Evolutionary conservation across 1,140 invertebrate species (phyloP).

Genomic region (Drosophila obscura): DNA sequence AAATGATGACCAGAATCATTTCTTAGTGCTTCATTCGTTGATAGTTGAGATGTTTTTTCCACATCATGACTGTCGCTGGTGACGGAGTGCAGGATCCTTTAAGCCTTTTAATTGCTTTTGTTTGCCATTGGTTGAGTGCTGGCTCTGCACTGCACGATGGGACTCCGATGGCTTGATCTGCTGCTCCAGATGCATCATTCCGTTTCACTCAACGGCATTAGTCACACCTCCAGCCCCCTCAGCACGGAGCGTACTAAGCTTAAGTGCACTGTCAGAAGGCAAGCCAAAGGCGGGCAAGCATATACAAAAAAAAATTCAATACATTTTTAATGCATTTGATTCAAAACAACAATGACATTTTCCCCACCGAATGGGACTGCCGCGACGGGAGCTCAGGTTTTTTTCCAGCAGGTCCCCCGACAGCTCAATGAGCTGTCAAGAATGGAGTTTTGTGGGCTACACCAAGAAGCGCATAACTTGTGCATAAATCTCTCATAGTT

Average conservation of each 20-base stretch:
- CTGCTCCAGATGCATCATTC: no score
- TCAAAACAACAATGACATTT: slow-evolving; percentile 64
- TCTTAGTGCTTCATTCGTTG: neutral
- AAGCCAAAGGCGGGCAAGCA: slow-evolving; percentile 16
- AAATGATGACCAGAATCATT: neutral
- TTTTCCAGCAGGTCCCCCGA: slow-evolving; percentile 11
- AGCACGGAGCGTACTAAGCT: slow-evolving; percentile 39
- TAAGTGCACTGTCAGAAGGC: slow-evolving; percentile 62
- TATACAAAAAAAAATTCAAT: slow-evolving; percentile 78
- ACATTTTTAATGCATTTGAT: slow-evolving; percentile 76
- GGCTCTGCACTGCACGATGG: slow-evolving; percentile 1
- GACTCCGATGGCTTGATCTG: neutral
- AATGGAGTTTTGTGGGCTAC: slow-evolving; percentile 4
- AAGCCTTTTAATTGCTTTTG: slow-evolving; percentile 49
- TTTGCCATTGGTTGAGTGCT: slow-evolving; percentile 50
- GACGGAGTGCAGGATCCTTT: neutral
- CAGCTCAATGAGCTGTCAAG: slow-evolving; percentile 31
- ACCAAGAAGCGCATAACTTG: slow-evolving; percentile 63
- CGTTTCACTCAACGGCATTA: slow-evolving; percentile 24
- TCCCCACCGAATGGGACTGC: neutral
- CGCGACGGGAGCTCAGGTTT: slow-evolving; percentile 21
- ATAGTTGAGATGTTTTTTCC: neutral
- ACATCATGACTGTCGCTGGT: no score
- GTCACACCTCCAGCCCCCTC: slow-evolving; percentile 3
- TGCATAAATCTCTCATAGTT: slow-evolving; percentile 72